Evolutionary conservation across 2,797 vertebrate genomes (phyloP), one percentile per base, ranked within the genome.

Genomic region (Gobio occitaniae): DNA sequence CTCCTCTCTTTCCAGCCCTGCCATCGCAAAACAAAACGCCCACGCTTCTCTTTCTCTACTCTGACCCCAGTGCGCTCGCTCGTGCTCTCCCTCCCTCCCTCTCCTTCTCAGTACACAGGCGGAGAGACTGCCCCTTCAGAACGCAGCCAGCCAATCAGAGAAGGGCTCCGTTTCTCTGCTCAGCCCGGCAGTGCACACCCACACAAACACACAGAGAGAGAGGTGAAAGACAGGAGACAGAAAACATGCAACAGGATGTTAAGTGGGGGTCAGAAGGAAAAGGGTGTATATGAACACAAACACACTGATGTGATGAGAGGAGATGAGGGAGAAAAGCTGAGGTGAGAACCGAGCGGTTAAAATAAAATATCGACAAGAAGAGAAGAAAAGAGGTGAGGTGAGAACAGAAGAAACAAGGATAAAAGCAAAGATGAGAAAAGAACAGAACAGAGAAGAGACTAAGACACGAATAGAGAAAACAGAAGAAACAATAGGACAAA

Each of bases 21-120:
- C 95, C 96, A 95, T 96, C 93, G 95, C 95, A 95, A 95, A 96
- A 96, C 94, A 96, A 95, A 96, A 95, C 96, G 93, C 96, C 96
- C 96, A 96, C 96, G 94, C 96, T 94, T 80, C 84, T n/a, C 83
- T 85, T 91, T 86, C 89, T 90, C 94, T 93, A 92, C 92, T 92
- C 94, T 94, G 94, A 94, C 95, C 95, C 93, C 92, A 93, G 93
- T 61, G 88, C 91, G 72, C 82, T 82, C 76, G 2, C 82, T 65
- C 78, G 36, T 17, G 77, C 66, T 82, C 76, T 69, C 72, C 38
- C 85, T 85, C 92, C 77, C 90, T 89, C 94, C 91, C 92, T 86
- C 84, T 91, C 70, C 88, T 71, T 85, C 92, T 93, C 94, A 92
- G 92, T 91, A 92, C 92, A 92, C 91, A 92, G 86, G 52, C 75